Base-by-base conservation (phyloP, 2,888 invertebrate genomes). In the Cacoxenus indagator region DNA sequence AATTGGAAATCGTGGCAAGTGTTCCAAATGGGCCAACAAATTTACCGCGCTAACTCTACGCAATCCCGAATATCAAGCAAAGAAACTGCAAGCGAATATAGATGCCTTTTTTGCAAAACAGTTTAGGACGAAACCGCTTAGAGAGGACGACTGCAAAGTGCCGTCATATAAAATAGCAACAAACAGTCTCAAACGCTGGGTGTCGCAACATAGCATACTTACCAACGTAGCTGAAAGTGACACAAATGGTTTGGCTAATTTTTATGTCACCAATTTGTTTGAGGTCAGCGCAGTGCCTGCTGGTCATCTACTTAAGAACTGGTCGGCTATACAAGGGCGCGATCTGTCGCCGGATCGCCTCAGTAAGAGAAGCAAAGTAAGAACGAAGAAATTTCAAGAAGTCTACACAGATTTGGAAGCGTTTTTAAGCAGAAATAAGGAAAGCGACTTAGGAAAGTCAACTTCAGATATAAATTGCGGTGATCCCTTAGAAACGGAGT, bases 291-390 rank as follows among this genome's bases (percentile, higher is more conserved):
- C 65, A 55, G 79, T 83, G 55, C 87, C 86, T 74, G 85, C 88
- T 45, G 90, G 91, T 24, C 86, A 87, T 81, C 86, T 92, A 66
- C 83, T 93, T n/a, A 91, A 89, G 85, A 89, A 91, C 78, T 93
- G 92, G 91, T 84, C 87, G 26, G 79, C 88, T 59, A 93, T 93
- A 77, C 91, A 91, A 4, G 93, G 93, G 0, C 88, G 93, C 68
- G 92, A 92, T 62, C 76, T 81, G 11, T 91, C 92, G 65, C 93
- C 92, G 1, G 74, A 73, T 46, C 65, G 64, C 2, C 70, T 43
- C 2, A 75, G 67, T 45, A 26, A 8, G 0, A 37, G 66, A 59
- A 55, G 5, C 6, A 31, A 46, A 0, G 69, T 55, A 0, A 71
- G 37, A 0, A 27, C 67, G 3, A n/a, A 68, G 26, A 75, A 75